Conservation (phyloP, 2,113 vertebrate species). For the Penelope pileata region DNA sequence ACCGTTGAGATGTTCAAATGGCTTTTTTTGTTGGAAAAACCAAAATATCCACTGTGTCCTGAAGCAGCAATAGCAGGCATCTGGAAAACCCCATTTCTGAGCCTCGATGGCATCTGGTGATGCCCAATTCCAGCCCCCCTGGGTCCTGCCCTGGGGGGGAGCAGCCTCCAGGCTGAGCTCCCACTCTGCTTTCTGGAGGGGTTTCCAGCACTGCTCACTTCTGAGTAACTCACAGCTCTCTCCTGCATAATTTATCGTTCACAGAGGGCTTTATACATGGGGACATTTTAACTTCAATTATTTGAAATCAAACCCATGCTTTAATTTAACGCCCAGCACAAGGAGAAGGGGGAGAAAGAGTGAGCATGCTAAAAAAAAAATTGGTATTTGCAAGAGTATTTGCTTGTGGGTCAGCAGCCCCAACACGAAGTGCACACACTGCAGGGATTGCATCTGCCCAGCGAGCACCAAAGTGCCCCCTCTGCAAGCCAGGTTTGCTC, state of each 20-base stretch:
- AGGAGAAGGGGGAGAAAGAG: background rate
- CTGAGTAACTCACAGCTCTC: background rate
- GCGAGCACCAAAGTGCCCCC: background rate
- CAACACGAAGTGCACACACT: background rate
- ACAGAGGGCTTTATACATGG: background rate
- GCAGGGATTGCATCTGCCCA: background rate
- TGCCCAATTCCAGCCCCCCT: fast-evolving
- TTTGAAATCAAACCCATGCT: background rate
- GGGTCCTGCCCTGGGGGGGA: background rate
- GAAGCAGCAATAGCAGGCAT: background rate
- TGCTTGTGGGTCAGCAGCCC: background rate
- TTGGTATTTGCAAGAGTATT: background rate
- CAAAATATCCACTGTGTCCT: background rate
- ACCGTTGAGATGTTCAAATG: background rate
- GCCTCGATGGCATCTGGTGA: background rate
- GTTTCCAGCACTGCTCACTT: background rate
- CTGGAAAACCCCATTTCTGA: background rate
- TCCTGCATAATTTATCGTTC: background rate
- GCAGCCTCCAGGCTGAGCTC: fast-evolving
- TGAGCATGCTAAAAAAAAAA: background rate
- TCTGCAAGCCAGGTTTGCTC: fast-evolving
- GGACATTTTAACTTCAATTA: background rate
- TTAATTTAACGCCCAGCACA: background rate
- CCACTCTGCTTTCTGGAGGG: background rate
- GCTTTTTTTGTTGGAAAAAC: background rate